A percentile compares a stretch with the other conserved stretches of the same genome.
phyloP scores from a whole-genome alignment of 2,797 vertebrate species.

The Helostoma temminkii region DNA sequence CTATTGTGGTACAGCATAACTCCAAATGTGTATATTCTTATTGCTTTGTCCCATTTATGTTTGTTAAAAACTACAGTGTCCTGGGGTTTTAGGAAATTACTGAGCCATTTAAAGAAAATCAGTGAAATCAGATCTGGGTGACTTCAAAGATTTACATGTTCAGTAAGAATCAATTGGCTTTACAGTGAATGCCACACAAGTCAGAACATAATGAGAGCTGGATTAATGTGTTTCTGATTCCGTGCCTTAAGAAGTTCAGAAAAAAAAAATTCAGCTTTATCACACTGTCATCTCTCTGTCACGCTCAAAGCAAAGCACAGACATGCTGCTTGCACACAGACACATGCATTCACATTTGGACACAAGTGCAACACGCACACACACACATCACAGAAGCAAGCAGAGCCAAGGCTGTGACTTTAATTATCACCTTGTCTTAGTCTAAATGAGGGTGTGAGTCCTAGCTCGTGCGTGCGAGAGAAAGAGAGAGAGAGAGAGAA shows the following conservation, averaged over 20 bases:
- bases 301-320: constrained; percentile 33
- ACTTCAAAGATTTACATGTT: not conserved
- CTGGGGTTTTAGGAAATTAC: not conserved
- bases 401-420: constrained; percentile 87
- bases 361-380: not conserved
- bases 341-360: not conserved
- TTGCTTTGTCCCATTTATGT: not conserved
- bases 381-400: constrained; percentile 55
- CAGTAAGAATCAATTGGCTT: not conserved
- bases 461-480: constrained; percentile 69
- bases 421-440: constrained; percentile 96
- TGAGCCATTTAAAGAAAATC: no score
- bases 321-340: constrained; percentile 1
- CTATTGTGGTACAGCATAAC: no score
- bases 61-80: not conserved
- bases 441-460: constrained; percentile 87
- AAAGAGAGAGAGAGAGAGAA: no score
- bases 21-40: not conserved
- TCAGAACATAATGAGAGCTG: not conserved
- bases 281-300: constrained; percentile 34
- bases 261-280: constrained; percentile 2
- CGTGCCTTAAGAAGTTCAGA: not conserved
- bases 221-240: not conserved
- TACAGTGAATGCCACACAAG: not conserved
- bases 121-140: not conserved